Percentiles rank a stretch among this genome's conserved stretches.
Evolutionary conservation across 2,797 vertebrate species (phyloP).

Genomic region (Champsocephalus gunnari): DNA sequence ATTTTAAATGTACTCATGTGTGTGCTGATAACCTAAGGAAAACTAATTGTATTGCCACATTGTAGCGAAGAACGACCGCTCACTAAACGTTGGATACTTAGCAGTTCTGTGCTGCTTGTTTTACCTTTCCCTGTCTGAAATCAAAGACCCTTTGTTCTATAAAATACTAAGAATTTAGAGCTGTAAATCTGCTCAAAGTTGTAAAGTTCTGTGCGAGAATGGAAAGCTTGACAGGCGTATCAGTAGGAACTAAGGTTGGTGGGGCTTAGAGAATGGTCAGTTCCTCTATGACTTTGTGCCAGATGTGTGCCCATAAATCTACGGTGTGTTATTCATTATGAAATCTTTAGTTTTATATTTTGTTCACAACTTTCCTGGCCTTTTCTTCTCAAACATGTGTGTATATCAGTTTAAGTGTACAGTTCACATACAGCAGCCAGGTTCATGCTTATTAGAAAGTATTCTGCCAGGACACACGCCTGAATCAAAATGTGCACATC

Average conservation of each 20-base stretch:
- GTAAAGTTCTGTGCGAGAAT: background rate
- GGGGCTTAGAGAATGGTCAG: background rate
- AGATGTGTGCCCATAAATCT: conserved; percentile 5
- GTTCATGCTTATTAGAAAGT: background rate
- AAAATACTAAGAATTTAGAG: background rate
- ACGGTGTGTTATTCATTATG: background rate
- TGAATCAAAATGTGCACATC: background rate
- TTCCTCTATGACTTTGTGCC: background rate
- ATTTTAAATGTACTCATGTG: background rate
- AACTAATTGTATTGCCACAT: background rate
- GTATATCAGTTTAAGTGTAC: background rate
- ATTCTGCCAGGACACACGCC: background rate
- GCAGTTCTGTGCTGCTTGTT: background rate
- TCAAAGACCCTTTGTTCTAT: background rate
- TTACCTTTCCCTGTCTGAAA: background rate
- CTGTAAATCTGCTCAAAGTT: background rate
- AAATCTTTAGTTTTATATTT: background rate
- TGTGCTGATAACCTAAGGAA: background rate
- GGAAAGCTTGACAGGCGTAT: conserved; percentile 2
- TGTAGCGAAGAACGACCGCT: background rate
- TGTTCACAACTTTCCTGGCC: conserved; percentile 1
- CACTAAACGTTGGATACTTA: background rate
- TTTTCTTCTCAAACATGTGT: background rate
- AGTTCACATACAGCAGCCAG: background rate
- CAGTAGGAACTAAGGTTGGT: background rate